A percentile compares a stretch with the other conserved stretches of the same genome.
phyloP scores from a whole-genome alignment of 1,140 invertebrate species.

The Melitaea cinxia region DNA sequence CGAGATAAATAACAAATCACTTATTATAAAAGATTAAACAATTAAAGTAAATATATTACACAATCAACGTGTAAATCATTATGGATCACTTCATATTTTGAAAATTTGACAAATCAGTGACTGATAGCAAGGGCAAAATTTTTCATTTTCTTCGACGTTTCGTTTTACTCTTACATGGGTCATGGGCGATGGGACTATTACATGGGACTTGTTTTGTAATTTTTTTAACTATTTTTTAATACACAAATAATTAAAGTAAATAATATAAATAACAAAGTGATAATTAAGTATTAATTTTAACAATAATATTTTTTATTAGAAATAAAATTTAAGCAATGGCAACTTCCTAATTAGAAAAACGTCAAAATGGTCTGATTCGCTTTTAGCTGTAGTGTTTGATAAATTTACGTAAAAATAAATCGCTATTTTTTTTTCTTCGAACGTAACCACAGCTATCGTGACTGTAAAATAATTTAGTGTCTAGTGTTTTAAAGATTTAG shows the following conservation, averaged over 20 bases:
- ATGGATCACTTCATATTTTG: constrained; percentile 73
- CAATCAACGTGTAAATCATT: constrained; percentile 73
- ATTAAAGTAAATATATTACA: constrained; percentile 65
- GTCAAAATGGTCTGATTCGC: constrained; percentile 49
- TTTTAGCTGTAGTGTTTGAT: constrained; percentile 51
- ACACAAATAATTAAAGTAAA: too few relatives aligned
- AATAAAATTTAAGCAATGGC: constrained; percentile 10
- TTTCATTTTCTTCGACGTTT: constrained; percentile 33
- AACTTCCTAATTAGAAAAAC: constrained; percentile 31
- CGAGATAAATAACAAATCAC: constrained; percentile 43
- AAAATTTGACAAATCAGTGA: constrained; percentile 67
- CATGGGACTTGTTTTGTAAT: too few relatives aligned
- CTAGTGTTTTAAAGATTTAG: constrained; percentile 24
- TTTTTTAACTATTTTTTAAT: too few relatives aligned
- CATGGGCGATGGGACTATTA: too few relatives aligned
- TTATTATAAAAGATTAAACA: constrained; percentile 48
- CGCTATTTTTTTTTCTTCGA: constrained; percentile 9
- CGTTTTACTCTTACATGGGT: constrained; percentile 17
- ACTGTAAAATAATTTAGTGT: constrained; percentile 26
- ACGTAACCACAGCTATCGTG: constrained; percentile 20
- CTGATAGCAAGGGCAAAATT: constrained; percentile 27
- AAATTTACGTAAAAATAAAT: constrained; percentile 56
- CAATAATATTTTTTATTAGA: not conserved
- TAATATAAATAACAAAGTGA: too few relatives aligned
- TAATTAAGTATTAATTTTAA: too few relatives aligned